Evolutionary conservation across 2,888 invertebrate genomes (phyloP), one percentile per base, ranked within the genome.

Genomic region (Heliconius ethilla): DNA sequence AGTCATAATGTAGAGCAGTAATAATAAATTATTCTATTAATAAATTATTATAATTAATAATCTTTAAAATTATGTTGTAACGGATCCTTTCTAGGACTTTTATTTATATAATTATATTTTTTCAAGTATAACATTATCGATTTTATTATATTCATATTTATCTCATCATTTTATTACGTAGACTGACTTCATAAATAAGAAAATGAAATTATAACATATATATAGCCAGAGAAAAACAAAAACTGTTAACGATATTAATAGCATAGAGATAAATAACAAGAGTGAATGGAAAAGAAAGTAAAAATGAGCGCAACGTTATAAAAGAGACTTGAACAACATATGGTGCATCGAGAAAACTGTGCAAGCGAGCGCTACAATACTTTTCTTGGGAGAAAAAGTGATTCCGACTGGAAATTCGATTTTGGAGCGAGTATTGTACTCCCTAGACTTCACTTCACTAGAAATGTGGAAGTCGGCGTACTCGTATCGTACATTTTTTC

Each of bases 231-330:
- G 55, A 33, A 59, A 13, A n/a, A 15, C 4, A 72, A 70, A 70
- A 72, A n/a, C 45, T 63, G 65, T 51, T 66, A 63, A 65, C 37
- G 37, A 73, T 69, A 70, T 77, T 75, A 67, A 67, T 69, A 69
- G 75, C 40, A 29, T 74, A 78, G 62, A 77, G 85, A 86, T 87
- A 88, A 88, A 87, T 88, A 91, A 90, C 84, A 93, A 93, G 91
- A 92, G 93, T 92, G 93, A 93, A 91, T 89, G 92, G 92, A 92
- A 92, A 92, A 91, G 94, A 94, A 94, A 94, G 94, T 94, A 94
- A 94, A 93, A 94, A 93, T 93, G 91, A 92, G 90, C 90, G 89
- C 92, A 92, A 88, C 86, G 90, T 89, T 91, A 92, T 89, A 84
- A 84, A 84, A 84, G 90, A 91, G 91, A 93, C 91, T 89, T 91